phyloP scores from a whole-genome alignment of 2,888 invertebrate species.

The Steinernema hermaphroditum region DNA sequence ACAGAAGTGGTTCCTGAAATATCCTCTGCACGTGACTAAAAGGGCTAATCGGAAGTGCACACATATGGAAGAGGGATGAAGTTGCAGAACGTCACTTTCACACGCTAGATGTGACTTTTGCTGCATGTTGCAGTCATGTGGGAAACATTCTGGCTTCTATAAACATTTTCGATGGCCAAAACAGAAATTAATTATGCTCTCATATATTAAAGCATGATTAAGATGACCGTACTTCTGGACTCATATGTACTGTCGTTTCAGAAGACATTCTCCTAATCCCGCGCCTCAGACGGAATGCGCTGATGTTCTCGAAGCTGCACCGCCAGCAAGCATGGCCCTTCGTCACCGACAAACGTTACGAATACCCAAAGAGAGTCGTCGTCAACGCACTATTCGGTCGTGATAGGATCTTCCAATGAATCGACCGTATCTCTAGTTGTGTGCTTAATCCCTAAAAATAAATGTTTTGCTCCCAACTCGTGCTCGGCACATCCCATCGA shows the following conservation, averaged over 20 bases:
- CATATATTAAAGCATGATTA: no score
- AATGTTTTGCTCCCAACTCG: not conserved
- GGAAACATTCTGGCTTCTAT: no score
- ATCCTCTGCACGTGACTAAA: no score
- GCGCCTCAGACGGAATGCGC: constrained; percentile 35
- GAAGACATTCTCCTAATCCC: not conserved
- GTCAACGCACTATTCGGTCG: not conserved
- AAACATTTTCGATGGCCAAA: no score
- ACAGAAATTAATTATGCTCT: no score
- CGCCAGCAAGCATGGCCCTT: constrained; percentile 35
- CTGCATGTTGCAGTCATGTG: no score
- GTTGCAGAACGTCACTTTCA: no score
- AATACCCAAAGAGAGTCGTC: constrained; percentile 39
- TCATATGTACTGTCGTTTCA: not conserved
- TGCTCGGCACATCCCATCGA: not conserved
- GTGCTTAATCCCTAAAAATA: not conserved
- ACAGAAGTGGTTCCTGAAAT: no score
- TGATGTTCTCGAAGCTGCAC: constrained; percentile 41
- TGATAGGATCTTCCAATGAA: not conserved
- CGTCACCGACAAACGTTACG: constrained; percentile 6
- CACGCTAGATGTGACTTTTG: no score
- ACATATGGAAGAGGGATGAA: no score
- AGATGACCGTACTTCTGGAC: no score
- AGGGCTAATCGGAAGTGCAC: no score
- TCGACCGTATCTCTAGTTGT: not conserved